These are phyloP conservation scores for Aphis craccivora DNA, from an alignment of 1,140 invertebrate species.

Conservation along the genomic window DNA sequence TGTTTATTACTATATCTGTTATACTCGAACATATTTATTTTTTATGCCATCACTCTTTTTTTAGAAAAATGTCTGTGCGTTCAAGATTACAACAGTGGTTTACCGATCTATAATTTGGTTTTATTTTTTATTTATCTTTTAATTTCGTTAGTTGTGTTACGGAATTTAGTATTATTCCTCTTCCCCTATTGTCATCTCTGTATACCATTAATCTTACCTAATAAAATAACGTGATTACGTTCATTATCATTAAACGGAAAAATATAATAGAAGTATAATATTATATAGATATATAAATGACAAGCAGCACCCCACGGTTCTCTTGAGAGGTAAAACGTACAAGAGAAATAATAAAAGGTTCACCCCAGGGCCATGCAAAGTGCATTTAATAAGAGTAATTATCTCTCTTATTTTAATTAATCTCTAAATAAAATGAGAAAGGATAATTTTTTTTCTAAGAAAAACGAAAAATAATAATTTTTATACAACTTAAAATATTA, in stretches of 20 bases:
- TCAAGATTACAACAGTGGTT: neutral
- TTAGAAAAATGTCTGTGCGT: neutral
- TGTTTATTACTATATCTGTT: too few relatives aligned
- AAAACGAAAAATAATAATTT: neutral
- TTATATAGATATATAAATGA: neutral
- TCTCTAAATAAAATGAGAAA: neutral
- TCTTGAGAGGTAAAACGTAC: neutral
- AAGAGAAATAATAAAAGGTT: neutral
- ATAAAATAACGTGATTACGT: neutral
- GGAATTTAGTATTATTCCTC: neutral
- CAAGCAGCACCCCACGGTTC: neutral
- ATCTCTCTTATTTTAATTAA: slow-evolving; percentile 9
- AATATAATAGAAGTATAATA: slow-evolving; percentile 8
- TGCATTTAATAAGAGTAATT: slow-evolving; percentile 10
- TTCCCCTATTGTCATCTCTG: neutral
- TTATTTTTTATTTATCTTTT: neutral
- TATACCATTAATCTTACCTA: neutral
- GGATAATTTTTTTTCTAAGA: neutral
- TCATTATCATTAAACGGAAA: neutral
- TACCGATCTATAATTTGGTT: neutral
- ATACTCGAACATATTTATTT: neutral
- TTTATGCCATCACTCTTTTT: neutral
- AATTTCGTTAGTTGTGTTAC: neutral
- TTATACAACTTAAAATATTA: neutral
- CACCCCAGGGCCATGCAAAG: neutral